Evolutionary conservation across 2,797 vertebrate genomes (phyloP), one percentile per base, ranked within the genome.

Genomic region (Anas capensis): DNA sequence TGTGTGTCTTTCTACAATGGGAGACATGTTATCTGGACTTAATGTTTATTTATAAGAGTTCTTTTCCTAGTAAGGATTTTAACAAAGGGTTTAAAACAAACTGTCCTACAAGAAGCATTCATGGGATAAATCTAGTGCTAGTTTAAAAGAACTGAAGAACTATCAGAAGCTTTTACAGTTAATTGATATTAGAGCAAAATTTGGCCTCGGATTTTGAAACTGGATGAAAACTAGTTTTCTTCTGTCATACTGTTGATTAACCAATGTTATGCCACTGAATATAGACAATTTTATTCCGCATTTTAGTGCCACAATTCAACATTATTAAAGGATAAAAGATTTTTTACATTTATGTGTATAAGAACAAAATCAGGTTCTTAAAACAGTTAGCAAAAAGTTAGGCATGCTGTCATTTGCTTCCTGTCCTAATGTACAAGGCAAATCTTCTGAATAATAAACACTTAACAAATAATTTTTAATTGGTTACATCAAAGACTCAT

Each of bases 31-130:
- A 61, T 71, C 82, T 95, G 89, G 76, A 79, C 72, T 91, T 95
- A 73, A 71, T 29, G 68, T 90, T 95, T 91, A 95, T 92, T 96
- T 96, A 56, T 92, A 87, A 95, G 72, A 84, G 79, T 73, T 91
- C 83, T 91, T 86, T 97, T 93, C 90, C 90, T 92, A 77, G 92
- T 71, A 86, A 77, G 76, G 71, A 68, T 92, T 93, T 92, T 85
- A 92, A 86, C 86, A 90, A 65, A 65, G 61, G 40, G 15, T 85
- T 92, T 91, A 76, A 91, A 86, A 71, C 66, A 82, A 76, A 66
- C 62, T 53, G 23, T 64, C 62, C 44, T 53, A n/a, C n/a, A 38
- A 33, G 79, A 75, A 54, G 40, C 0, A 0, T 57, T 57, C 29
- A 0, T 48, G 26, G 56, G 24, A 68, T n/a, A 82, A 85, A 33